A percentile compares a stretch with the other conserved stretches of the same genome.
These are phyloP conservation scores for Hirtodrosophila histrioides DNA, from an alignment of 2,888 invertebrate genomes.

Conservation along the genomic window DNA sequence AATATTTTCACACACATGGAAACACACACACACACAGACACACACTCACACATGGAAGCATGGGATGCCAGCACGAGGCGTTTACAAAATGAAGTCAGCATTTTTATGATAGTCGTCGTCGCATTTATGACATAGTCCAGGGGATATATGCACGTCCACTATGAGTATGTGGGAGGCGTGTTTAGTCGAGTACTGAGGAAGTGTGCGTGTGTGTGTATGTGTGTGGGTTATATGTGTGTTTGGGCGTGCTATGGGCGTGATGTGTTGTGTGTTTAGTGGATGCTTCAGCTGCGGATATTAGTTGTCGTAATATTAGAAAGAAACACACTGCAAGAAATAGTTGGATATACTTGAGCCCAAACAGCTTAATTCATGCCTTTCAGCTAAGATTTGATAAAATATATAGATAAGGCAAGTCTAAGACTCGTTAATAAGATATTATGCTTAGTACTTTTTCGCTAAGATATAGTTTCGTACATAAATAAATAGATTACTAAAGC, in stretches of 20 bases:
- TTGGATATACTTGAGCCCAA: too few species aligned
- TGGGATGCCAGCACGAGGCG: slow-evolving; percentile 47
- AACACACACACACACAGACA: neutral
- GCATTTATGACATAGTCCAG: slow-evolving; percentile 66
- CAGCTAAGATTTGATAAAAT: too few species aligned
- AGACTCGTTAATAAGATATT: too few species aligned
- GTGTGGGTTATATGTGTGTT: slow-evolving; percentile 6
- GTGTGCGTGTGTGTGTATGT: slow-evolving; percentile 7
- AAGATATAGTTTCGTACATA: too few species aligned
- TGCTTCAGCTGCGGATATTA: slow-evolving; percentile 64
- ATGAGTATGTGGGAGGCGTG: slow-evolving; percentile 28
- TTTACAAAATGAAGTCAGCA: slow-evolving; percentile 71
- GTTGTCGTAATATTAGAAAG: slow-evolving; percentile 55
- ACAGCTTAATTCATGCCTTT: too few species aligned
- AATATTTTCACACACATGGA: slow-evolving; percentile 34
- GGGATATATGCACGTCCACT: slow-evolving; percentile 48
- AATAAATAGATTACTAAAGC: too few species aligned
- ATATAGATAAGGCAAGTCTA: too few species aligned
- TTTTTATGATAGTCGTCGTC: slow-evolving; percentile 69
- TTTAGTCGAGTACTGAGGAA: slow-evolving; percentile 21
- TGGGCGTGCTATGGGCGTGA: slow-evolving; percentile 41
- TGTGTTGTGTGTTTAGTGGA: slow-evolving; percentile 62
- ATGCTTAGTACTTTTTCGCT: too few species aligned
- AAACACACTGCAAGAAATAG: slow-evolving; percentile 39
- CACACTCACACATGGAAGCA: neutral